A percentile compares a stretch with the other conserved stretches of the same genome.
Conservation (phyloP, 2,888 invertebrate genomes). For the Meandrusa payeni region DNA sequence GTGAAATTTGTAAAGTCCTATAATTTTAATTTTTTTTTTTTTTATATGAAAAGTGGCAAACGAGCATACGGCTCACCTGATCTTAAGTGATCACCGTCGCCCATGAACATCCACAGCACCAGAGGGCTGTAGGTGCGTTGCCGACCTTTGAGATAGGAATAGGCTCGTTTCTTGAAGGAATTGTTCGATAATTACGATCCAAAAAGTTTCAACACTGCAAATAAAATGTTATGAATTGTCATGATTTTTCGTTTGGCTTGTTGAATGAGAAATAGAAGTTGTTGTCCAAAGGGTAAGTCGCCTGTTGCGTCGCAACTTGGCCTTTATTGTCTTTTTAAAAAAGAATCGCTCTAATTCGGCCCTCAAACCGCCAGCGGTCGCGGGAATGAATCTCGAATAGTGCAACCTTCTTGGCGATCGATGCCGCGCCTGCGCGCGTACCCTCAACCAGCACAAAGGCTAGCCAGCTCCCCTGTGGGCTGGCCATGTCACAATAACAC, state of each 20-base stretch:
- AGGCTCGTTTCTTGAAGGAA: too few relatives aligned
- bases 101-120: too few relatives aligned
- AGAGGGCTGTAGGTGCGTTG: too few relatives aligned
- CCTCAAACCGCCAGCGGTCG: constrained; percentile 27
- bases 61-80: too few relatives aligned
- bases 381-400: constrained; percentile 30
- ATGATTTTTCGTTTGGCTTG: background rate
- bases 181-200: too few relatives aligned
- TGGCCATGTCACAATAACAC: constrained; percentile 68
- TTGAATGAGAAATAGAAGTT: constrained; percentile 3
- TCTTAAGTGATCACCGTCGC: too few relatives aligned
- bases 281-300: background rate
- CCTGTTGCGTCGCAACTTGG: constrained; percentile 18
- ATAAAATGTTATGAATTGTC: too few relatives aligned
- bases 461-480: constrained; percentile 53
- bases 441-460: constrained; percentile 61
- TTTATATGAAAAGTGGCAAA: too few relatives aligned
- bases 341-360: constrained; percentile 7
- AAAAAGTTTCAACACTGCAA: too few relatives aligned
- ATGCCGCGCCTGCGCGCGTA: constrained; percentile 64
- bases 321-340: constrained; percentile 1
- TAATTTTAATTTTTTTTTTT: too few relatives aligned
- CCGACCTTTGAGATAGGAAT: too few relatives aligned
- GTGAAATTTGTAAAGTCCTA: too few relatives aligned
- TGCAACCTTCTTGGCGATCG: constrained; percentile 47